phyloP scores from a whole-genome alignment of 2,888 invertebrate species.

The Itoplectis maculator region DNA sequence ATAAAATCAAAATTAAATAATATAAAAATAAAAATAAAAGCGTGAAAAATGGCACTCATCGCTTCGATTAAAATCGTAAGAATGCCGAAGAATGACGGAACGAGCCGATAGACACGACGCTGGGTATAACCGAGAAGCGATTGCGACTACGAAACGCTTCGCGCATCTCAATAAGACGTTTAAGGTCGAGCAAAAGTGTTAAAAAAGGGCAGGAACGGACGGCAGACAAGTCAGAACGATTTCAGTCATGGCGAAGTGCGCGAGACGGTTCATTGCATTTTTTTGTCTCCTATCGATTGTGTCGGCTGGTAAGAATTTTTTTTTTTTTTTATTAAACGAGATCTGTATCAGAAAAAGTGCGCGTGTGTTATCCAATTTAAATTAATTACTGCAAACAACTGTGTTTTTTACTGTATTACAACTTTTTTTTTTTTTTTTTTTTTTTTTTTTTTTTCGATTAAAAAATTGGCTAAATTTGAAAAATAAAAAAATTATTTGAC shows the following conservation, averaged over 20 bases:
- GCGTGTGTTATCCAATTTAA: too few species aligned
- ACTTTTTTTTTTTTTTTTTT: not conserved
- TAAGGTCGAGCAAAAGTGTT: slow-evolving; percentile 82
- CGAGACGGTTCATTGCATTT: slow-evolving; percentile 63
- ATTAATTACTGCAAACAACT: too few species aligned
- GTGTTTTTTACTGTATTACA: too few species aligned
- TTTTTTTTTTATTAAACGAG: not conserved
- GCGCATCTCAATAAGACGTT: slow-evolving; percentile 79
- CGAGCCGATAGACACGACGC: slow-evolving; percentile 23
- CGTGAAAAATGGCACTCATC: too few species aligned
- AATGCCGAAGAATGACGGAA: not conserved
- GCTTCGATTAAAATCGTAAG: not conserved
- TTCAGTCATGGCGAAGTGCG: slow-evolving; percentile 76
- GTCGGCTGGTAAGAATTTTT: slow-evolving; percentile 62
- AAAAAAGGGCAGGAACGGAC: slow-evolving; percentile 80
- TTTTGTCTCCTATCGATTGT: slow-evolving; percentile 64
- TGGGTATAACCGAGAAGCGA: slow-evolving; percentile 63
- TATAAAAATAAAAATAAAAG: too few species aligned
- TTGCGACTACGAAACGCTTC: slow-evolving; percentile 71
- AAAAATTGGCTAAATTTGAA: not conserved
- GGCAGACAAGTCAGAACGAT: slow-evolving; percentile 75
- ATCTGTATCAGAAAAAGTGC: too few species aligned
- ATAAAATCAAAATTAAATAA: too few species aligned
- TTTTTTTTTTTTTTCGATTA: not conserved
- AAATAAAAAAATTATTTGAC: too few species aligned